Base-by-base conservation (phyloP, 2,797 vertebrate species). In the Cyclura pinguis region DNA sequence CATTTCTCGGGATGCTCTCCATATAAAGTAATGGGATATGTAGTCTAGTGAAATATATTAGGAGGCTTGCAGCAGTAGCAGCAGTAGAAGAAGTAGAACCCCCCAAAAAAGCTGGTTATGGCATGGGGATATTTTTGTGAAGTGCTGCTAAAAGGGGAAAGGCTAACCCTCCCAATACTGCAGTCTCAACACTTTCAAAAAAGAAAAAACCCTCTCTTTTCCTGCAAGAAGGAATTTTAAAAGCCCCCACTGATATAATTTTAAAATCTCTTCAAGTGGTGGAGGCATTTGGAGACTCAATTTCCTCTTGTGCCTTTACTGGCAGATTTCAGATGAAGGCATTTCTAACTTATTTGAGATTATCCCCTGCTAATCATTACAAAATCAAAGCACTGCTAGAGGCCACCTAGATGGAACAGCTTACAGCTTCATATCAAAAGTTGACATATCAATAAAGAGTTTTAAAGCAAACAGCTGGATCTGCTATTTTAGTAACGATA, bases 401-500 rank as follows among this genome's bases (percentile, higher is more conserved):
- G 29, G 5, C 10, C 80, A 88, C 4, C 18, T 73, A 42, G 8
- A 59, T 29, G n/a, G 8, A 57, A 59, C 14, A 59, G 3, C 42
- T 69, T 22, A 52, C 47, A 88, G 42, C 20, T 18, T 27, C 22
- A 42, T 13, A 14, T 27, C 35, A 38, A 7, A 83, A 55, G 3
- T 4, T 57, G 29, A 24, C 47, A 88, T 81, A 57, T 32, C 16
- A n/a, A 8, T 7, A 14, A 47, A 32, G 42, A 6, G 20, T 4
- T 52, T 85, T 52, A 6, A 27, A 20, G 10, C 3, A 52, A 27
- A 10, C 29, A 52, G 5, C 12, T 89, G n/a, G 69, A 83, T 4
- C 6, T 42, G 59, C 29, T 38, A 47, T 90, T 85, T 24, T 52
- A 67, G 2, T 92, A 95, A 62, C 0, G 89, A 88, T 92, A 91